phyloP scores from a whole-genome alignment of 2,888 invertebrate genomes.

The Phaonia tiefii region DNA sequence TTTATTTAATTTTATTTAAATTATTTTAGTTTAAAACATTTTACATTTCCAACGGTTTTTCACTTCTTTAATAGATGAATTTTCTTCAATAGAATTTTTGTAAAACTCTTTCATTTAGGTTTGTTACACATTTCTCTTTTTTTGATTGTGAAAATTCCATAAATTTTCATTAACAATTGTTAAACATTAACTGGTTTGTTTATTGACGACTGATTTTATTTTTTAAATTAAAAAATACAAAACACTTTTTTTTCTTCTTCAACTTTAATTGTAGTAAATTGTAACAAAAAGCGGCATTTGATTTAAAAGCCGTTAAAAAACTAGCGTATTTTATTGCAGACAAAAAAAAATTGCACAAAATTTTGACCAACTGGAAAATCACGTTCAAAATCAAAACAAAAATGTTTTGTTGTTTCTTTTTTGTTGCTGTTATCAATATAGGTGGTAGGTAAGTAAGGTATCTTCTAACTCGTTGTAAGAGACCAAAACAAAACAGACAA shows the following conservation, averaged over 20 bases:
- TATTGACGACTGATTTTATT: neutral
- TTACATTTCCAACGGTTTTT: neutral
- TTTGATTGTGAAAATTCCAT: no score
- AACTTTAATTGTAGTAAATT: constrained; percentile 29
- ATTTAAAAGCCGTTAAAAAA: neutral
- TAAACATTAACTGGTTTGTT: neutral
- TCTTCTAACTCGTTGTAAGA: constrained; percentile 29
- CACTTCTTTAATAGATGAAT: neutral
- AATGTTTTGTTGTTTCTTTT: no score
- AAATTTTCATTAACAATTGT: no score
- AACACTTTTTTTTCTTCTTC: constrained; percentile 41
- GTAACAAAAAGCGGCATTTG: constrained; percentile 6
- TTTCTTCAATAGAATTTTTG: constrained; percentile 2
- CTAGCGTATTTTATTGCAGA: neutral
- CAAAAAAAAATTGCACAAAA: constrained; percentile 29
- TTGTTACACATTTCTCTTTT: neutral
- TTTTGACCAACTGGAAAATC: constrained; percentile 68
- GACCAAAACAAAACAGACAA: constrained; percentile 34
- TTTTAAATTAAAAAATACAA: neutral
- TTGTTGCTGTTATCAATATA: no score
- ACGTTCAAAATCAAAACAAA: constrained; percentile 67
- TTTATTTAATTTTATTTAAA: neutral
- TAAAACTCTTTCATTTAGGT: neutral
- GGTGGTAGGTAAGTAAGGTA: constrained; percentile 9
- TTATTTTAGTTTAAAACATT: constrained; percentile 17